Evolutionary conservation across 2,797 vertebrate genomes (phyloP).

Genomic region (Prionace glauca): DNA sequence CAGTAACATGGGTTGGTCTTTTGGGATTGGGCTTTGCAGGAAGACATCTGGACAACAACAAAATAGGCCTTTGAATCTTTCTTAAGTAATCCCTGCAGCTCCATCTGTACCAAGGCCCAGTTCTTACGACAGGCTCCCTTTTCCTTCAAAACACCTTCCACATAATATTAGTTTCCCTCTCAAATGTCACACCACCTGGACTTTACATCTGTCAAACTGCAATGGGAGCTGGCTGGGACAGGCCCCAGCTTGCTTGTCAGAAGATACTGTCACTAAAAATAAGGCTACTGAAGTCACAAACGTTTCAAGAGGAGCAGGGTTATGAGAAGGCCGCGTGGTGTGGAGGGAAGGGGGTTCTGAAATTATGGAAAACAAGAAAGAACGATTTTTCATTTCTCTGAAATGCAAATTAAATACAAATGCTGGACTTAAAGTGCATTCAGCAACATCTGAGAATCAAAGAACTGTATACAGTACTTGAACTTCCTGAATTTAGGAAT

Average conservation of each 20-base stretch:
- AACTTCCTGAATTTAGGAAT: background rate
- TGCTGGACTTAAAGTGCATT: too few species aligned
- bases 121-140: slow-evolving; percentile 70
- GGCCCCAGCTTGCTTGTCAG: slow-evolving; percentile 50
- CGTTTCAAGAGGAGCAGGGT: slow-evolving; percentile 43
- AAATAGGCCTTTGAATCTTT: slow-evolving; percentile 54
- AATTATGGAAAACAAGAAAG: background rate
- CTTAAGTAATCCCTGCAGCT: slow-evolving; percentile 75
- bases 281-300: slow-evolving; percentile 43
- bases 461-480: background rate
- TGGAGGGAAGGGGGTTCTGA: background rate
- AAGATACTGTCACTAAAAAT: slow-evolving; percentile 49
- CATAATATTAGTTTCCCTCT: slow-evolving; percentile 74
- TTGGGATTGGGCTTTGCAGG: slow-evolving; percentile 52
- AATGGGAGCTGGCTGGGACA: slow-evolving; percentile 65
- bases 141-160: slow-evolving; percentile 75
- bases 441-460: background rate
- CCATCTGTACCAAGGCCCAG: slow-evolving; percentile 71
- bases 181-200: slow-evolving; percentile 97
- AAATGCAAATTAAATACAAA: background rate
- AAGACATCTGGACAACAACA: slow-evolving; percentile 68
- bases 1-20: slow-evolving; percentile 64
- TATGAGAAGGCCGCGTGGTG: slow-evolving; percentile 27
- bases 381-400: background rate
- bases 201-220: slow-evolving; percentile 84